Base-by-base conservation (phyloP, 2,888 invertebrate genomes). In the Drosophila mimetica region DNA sequence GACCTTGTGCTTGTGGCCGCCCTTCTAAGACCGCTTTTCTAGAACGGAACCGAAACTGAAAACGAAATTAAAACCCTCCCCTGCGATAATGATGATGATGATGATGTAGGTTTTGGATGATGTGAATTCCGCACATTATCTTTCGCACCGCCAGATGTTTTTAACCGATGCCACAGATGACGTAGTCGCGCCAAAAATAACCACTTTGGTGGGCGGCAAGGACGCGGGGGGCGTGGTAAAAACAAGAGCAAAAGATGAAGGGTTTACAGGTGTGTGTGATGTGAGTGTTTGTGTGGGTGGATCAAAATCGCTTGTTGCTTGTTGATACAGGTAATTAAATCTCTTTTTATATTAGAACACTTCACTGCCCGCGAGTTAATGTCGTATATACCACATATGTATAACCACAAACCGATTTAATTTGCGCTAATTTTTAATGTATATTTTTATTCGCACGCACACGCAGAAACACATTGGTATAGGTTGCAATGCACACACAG, bases 161-260 rank as follows among this genome's bases (percentile, higher is more conserved):
- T 64, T 76, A 63, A 22, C 37, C 53, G 55, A 46, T 64, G 75
- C 32, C 25, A 50, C 14, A 41, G 86, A 87, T 82, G 82, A 82
- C 82, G 82, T 85, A 61, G 88, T 77, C 69, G 58, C 46, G 64
- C 71, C 83, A 83, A 71, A 72, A 77, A 71, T 83, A 70, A 44
- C 66, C 59, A 32, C 42, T 44, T 64, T 44, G 32, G 53, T 63
- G 36, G 55, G 52, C 47, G 51, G 48, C 59, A 39, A 59, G 41
- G 47, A 59, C 63, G 41, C 48, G 13, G 16, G 51, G 30, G 34
- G 48, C 47, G 42, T 57, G 60, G n/a, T 9, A 13, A 39, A 37
- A 37, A 71, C 60, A 71, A 71, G 37, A 60, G 37, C 50, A 37
- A 50, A 32, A 34, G 32, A 18, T 41, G 32, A 55, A 18, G 34